Conservation (phyloP, 2,113 vertebrate genomes). For the Octodon degus region DNA sequence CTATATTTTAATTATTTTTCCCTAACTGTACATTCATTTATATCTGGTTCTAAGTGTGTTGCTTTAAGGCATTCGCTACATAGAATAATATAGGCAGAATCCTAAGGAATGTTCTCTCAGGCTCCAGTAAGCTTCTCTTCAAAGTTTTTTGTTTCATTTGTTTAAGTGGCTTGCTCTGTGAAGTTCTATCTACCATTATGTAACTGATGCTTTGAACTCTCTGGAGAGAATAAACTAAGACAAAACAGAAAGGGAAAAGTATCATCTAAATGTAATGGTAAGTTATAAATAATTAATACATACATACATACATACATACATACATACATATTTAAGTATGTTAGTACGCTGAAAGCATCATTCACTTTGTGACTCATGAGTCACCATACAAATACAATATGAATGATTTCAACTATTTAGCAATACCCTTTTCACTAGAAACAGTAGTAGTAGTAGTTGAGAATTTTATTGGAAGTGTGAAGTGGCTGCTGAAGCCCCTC, state of each 20-base stretch:
- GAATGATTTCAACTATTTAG: too few species aligned
- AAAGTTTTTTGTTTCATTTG: neutral
- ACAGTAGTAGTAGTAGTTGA: neutral
- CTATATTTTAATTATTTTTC: too few species aligned
- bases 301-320: neutral
- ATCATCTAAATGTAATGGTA: neutral
- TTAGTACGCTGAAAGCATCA: slow-evolving; percentile 29
- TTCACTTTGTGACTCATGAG: slow-evolving; percentile 44
- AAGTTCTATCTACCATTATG: neutral
- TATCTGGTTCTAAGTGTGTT: too few species aligned
- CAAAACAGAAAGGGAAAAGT: slow-evolving; percentile 2
- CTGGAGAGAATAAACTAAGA: slow-evolving; percentile 30
- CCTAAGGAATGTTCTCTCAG: too few species aligned
- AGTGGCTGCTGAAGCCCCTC: neutral
- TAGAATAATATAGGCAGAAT: too few species aligned
- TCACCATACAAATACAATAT: neutral
- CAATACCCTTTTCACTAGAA: too few species aligned
- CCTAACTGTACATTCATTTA: too few species aligned
- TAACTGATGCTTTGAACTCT: neutral
- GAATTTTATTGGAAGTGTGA: neutral
- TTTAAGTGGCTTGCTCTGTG: neutral
- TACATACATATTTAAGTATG: slow-evolving; percentile 28
- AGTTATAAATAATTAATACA: slow-evolving; percentile 20
- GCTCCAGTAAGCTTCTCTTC: too few species aligned
- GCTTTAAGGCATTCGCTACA: too few species aligned